Evolutionary conservation across 2,888 invertebrate genomes (phyloP).

Genomic region (Linnaemya vulpina): DNA sequence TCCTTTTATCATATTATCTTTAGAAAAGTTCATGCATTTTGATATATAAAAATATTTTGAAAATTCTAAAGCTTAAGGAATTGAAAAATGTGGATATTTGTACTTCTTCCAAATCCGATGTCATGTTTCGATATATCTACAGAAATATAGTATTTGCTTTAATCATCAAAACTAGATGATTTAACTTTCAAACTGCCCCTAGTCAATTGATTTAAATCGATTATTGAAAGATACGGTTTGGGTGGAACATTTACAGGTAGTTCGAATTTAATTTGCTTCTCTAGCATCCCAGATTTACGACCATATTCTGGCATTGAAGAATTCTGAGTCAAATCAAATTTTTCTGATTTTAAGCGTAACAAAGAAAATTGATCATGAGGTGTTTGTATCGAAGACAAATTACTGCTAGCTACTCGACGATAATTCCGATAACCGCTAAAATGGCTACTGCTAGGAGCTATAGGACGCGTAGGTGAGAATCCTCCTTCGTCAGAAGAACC

Average conservation of each 20-base stretch:
- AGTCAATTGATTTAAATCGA: conserved; percentile 89
- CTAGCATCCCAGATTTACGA: conserved; percentile 54
- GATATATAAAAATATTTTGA: no score
- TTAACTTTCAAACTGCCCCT: conserved; percentile 84
- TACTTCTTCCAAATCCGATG: no score
- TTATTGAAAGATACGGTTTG: conserved; percentile 88
- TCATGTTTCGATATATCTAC: no score
- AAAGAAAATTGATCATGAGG: conserved; percentile 81
- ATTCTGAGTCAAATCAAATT: conserved; percentile 77
- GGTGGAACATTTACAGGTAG: conserved; percentile 83
- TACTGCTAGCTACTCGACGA: conserved; percentile 74
- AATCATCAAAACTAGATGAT: conserved; percentile 67
- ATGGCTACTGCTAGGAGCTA: conserved; percentile 78
- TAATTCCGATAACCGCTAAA: conserved; percentile 80
- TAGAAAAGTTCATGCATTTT: no score
- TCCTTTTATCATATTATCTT: no score
- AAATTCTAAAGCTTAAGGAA: no score
- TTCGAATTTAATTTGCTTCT: conserved; percentile 73
- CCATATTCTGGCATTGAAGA: conserved; percentile 68
- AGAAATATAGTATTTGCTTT: not conserved
- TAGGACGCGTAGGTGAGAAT: conserved; percentile 79
- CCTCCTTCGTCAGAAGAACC: conserved; percentile 83
- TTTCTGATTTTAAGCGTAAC: conserved; percentile 77
- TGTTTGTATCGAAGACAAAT: conserved; percentile 63
- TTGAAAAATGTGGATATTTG: no score